Conservation (phyloP, 2,113 vertebrate genomes). For the Grantiella picta region DNA sequence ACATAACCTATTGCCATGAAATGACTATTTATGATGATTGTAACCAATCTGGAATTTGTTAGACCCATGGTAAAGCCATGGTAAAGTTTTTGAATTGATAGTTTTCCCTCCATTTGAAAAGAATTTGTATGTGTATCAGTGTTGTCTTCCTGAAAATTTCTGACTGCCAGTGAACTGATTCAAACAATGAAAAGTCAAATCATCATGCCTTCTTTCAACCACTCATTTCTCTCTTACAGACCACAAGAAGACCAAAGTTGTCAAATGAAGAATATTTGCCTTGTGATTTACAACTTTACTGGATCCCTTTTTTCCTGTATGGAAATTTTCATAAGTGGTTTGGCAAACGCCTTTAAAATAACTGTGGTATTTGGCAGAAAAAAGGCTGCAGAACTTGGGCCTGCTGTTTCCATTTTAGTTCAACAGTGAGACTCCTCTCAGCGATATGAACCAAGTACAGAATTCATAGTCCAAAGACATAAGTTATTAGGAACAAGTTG, state of each 20-base stretch:
- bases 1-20: not conserved
- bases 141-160: conserved; percentile 57
- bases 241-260: conserved; percentile 35
- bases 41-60: conserved; percentile 32
- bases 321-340: conserved; percentile 50
- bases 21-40: conserved; percentile 2
- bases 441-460: not conserved
- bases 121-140: conserved; percentile 68
- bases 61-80: conserved; percentile 6
- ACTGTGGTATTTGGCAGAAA: conserved; percentile 45
- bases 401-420: conserved; percentile 50
- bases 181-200: conserved; percentile 59
- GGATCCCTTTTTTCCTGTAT: not conserved
- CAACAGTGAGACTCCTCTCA: not conserved
- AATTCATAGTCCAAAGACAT: not conserved
- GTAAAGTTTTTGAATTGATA: conserved; percentile 55
- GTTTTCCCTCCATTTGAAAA: conserved; percentile 49
- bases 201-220: conserved; percentile 26
- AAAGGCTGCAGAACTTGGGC: not conserved
- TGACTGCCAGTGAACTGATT: conserved; percentile 56
- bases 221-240: conserved; percentile 50
- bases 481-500: conserved; percentile 33
- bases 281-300: conserved; percentile 13
- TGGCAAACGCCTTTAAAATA: conserved; percentile 41
- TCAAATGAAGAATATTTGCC: conserved; percentile 26